These are phyloP conservation scores for Lophochroa leadbeateri DNA, from an alignment of 2,113 vertebrate species.

Conservation along the genomic window DNA sequence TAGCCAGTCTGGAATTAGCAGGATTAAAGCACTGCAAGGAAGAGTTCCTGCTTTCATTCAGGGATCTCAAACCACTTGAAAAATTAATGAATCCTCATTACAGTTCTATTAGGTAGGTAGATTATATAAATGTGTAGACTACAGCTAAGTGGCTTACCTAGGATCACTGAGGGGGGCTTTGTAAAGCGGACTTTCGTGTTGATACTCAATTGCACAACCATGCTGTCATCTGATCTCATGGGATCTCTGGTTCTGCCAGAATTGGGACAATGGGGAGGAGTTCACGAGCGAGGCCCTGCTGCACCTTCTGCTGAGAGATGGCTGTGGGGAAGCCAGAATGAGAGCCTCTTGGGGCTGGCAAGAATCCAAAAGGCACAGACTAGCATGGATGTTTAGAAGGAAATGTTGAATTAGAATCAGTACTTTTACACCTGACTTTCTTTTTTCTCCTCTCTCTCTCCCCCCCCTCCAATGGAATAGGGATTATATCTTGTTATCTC, in stretches of 20 bases:
- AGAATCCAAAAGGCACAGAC: neutral
- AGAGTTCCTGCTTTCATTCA: neutral
- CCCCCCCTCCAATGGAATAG: neutral
- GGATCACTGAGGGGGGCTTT: neutral
- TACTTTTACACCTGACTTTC: neutral
- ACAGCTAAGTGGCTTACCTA: neutral
- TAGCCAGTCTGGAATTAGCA: neutral
- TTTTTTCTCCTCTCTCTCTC: neutral
- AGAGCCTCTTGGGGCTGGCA: neutral
- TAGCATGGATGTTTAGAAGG: neutral
- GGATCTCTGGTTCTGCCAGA: neutral
- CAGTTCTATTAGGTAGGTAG: neutral
- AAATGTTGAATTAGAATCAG: neutral
- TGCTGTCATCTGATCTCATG: neutral
- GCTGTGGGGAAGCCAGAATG: neutral
- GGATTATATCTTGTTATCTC: constrained; percentile 3
- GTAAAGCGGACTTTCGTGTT: neutral
- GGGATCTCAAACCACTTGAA: neutral
- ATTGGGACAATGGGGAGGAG: fast-evolving
- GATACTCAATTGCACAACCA: fast-evolving
- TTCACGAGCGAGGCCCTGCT: neutral
- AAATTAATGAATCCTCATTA: neutral
- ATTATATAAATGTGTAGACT: neutral
- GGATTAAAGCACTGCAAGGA: neutral
- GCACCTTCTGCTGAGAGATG: neutral